phyloP scores from a whole-genome alignment of 2,797 vertebrate genomes.

The Lacerta agilis region DNA sequence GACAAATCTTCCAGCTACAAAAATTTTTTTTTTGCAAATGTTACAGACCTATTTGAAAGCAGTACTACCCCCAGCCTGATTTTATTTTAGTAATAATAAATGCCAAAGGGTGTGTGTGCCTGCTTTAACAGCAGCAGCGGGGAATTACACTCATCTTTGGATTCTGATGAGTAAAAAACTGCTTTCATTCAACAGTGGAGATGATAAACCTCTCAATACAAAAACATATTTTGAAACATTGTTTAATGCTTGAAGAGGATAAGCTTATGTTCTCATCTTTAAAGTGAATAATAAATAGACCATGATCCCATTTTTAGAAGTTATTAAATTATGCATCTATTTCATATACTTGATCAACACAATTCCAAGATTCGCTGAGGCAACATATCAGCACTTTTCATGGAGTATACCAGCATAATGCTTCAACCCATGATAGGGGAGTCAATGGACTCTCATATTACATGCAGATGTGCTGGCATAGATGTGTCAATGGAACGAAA shows the following conservation, averaged over 20 bases:
- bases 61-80: background rate
- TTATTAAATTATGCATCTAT: background rate
- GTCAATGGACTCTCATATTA: background rate
- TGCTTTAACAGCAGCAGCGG: background rate
- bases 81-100: background rate
- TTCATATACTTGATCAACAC: background rate
- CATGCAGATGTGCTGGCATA: background rate
- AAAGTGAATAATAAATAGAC: background rate
- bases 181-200: background rate
- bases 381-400: background rate
- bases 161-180: background rate
- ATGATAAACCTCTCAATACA: conserved; percentile 15
- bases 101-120: background rate
- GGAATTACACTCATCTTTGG: background rate
- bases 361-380: background rate
- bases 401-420: background rate
- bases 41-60: background rate
- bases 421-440: background rate
- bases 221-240: background rate
- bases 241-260: background rate
- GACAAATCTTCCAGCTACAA: background rate
- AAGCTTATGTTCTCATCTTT: background rate
- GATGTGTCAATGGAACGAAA: background rate
- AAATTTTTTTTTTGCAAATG: background rate
- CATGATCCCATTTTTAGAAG: background rate